Conservation (phyloP, 2,888 invertebrate genomes). For the Dicyrtoma fusca region DNA sequence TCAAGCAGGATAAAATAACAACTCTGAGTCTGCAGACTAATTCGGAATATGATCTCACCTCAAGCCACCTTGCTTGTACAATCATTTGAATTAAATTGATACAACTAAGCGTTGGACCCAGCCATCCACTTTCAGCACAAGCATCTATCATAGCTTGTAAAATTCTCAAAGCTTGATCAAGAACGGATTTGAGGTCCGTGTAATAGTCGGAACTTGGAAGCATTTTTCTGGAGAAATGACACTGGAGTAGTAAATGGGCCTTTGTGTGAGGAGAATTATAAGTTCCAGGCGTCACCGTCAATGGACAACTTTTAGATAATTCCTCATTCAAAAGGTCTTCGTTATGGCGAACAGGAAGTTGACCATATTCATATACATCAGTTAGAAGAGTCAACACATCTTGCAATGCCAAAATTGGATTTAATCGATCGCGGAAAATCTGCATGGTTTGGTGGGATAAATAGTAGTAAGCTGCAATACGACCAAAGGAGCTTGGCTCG, state of each 20-base stretch:
- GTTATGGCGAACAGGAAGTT: constrained; percentile 96
- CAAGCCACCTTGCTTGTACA: constrained; percentile 87
- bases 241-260: constrained; percentile 88
- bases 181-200: constrained; percentile 93
- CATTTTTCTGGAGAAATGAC: constrained; percentile 81
- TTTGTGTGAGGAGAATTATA: constrained; percentile 94
- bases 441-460: constrained; percentile 88
- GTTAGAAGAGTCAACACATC: constrained; percentile 78
- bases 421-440: constrained; percentile 74
- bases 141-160: constrained; percentile 98
- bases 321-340: constrained; percentile 92
- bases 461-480: constrained; percentile 96
- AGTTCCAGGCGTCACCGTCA: constrained; percentile 71
- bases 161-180: constrained; percentile 94
- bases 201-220: constrained; percentile 91
- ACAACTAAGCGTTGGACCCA: constrained; percentile 75
- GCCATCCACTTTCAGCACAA: constrained; percentile 87
- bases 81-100: constrained; percentile 85
- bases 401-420: constrained; percentile 68
- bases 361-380: constrained; percentile 83
- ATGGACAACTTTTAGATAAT: constrained; percentile 74
- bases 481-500: constrained; percentile 78
- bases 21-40: not conserved
- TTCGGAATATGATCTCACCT: too few species aligned
- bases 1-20: too few species aligned